These are phyloP conservation scores for Callinectes sapidus DNA, from an alignment of 2,888 invertebrate species.

Conservation along the genomic window DNA sequence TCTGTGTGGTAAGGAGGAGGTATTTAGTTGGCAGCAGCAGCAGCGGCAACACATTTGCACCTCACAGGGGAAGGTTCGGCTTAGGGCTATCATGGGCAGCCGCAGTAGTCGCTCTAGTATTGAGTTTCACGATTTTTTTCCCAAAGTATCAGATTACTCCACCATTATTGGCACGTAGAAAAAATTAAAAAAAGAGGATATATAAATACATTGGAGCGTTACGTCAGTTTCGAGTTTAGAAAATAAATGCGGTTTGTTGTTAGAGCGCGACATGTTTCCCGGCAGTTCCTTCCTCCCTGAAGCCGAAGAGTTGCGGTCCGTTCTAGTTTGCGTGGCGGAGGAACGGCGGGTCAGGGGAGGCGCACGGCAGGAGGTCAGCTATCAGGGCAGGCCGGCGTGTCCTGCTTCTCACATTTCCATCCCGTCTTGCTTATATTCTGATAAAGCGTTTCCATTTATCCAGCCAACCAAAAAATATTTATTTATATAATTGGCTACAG, in stretches of 20 bases:
- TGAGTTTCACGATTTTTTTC: constrained; percentile 7
- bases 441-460: constrained; percentile 40
- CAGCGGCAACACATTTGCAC: background rate
- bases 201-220: background rate
- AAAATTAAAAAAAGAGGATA: background rate
- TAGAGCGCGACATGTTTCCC: background rate
- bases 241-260: background rate
- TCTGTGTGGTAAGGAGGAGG: background rate
- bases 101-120: background rate
- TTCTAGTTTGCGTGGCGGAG: background rate
- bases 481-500: constrained; percentile 30
- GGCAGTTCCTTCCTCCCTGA: background rate
- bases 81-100: constrained; percentile 7
- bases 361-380: constrained; percentile 37
- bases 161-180: background rate
- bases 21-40: constrained; percentile 13
- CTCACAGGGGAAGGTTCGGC: background rate
- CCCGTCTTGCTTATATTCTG: constrained; percentile 37
- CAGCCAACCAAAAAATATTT: constrained; percentile 23
- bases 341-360: background rate
- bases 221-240: background rate
- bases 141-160: background rate
- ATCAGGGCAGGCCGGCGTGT: constrained; percentile 32
- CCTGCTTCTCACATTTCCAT: constrained; percentile 44
- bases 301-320: background rate